Evolutionary conservation across 2,888 invertebrate genomes (phyloP).

Genomic region (Criorhina ranunculi): DNA sequence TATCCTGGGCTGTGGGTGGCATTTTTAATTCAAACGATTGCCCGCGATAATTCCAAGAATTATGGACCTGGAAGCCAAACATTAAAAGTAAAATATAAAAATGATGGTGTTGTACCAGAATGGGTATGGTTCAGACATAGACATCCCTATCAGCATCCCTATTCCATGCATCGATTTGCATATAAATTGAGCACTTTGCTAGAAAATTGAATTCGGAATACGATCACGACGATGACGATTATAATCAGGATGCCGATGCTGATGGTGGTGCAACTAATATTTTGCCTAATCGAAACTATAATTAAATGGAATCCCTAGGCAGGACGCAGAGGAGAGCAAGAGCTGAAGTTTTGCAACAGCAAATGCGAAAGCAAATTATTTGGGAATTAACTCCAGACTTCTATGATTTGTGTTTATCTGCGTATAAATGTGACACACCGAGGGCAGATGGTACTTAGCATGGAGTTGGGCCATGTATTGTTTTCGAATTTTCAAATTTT

Average conservation of each 20-base stretch:
- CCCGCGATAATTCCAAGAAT: not conserved
- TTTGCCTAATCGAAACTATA: constrained; percentile 4
- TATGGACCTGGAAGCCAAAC: not conserved
- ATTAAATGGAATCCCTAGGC: not conserved
- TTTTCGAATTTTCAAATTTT: too few relatives aligned
- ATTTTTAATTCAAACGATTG: constrained; percentile 22
- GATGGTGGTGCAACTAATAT: not conserved
- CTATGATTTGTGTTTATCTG: not conserved
- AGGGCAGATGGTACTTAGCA: not conserved
- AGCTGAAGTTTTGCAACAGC: not conserved
- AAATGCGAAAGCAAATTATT: constrained; percentile 3
- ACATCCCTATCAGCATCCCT: not conserved
- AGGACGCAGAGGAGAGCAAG: not conserved
- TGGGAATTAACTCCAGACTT: not conserved
- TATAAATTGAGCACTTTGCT: constrained; percentile 10
- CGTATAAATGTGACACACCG: too few relatives aligned
- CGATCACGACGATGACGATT: not conserved
- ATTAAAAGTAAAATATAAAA: not conserved
- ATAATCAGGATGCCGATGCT: not conserved
- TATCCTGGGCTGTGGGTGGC: not conserved
- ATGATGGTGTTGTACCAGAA: not conserved
- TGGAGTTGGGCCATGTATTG: too few relatives aligned
- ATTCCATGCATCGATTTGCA: constrained; percentile 13
- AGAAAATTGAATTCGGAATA: constrained; percentile 5
- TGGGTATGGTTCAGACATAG: not conserved